Base-by-base conservation (phyloP, 2,113 vertebrate species). In the Ascaphus truei region DNA sequence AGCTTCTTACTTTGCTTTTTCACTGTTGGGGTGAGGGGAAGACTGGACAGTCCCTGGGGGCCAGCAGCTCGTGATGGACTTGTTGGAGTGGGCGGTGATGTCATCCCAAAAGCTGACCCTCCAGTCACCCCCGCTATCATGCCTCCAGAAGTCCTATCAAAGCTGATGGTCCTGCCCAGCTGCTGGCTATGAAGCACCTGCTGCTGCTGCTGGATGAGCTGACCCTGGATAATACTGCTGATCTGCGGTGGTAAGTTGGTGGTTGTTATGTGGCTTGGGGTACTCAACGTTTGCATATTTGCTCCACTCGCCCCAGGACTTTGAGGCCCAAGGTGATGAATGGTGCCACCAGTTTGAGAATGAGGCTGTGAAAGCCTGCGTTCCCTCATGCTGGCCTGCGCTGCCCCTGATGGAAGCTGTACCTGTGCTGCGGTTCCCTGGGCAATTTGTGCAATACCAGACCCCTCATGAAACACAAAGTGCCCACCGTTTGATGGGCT, bases 151-250 rank as follows among this genome's bases (percentile, higher is more conserved):
- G 86, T 86, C 81, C 94, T 90, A 37, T 96, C 93, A 73, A 92
- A 94, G 30, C 92, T 88, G 72, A 94, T 79, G 3, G 94, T 59
- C 27, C 87, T 86, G 0, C 78, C 78, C 63, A 86, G 50, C 52
- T 81, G 81, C 68, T 88, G 86, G 0, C 86, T 80, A 16, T 87
- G 85, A 58, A 86, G 81, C 27, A 85, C 85, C 39, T 88, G 86
- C 66, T 87, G 85, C 41, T 88, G 92, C 34, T 93, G 91, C 2
- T 86, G 85, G 71, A 89, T 91, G 31, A 95, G 81, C 3, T 94
- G 93, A 48, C 91, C 93, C 80, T 96, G 91, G 74, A 96, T 95
- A 73, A 96, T 96, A 79, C 94, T 96, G 86, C 95, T 95, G 76
- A 96, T 96, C 11, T 96, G 95, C 25, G 94, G 94, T 3, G 95